A percentile compares a stretch with the other conserved stretches of the same genome.
These are phyloP conservation scores for Microplitis demolitor DNA, from an alignment of 1,140 invertebrate genomes.

Conservation along the genomic window DNA sequence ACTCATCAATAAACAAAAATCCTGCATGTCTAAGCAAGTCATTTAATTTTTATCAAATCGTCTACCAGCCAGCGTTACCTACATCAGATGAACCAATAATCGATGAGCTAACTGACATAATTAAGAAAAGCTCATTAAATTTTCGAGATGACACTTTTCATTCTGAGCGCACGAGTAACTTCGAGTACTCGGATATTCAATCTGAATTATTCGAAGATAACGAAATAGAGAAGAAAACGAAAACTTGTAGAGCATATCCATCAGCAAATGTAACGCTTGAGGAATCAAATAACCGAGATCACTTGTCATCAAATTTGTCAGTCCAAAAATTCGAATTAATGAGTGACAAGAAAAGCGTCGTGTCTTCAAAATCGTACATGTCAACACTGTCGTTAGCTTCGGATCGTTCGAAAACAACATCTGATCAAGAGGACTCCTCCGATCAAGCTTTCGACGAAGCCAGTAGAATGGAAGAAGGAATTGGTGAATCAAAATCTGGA, in stretches of 20 bases:
- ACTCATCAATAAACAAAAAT: conserved; percentile 14
- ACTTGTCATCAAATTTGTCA: neutral
- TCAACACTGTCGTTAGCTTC: conserved; percentile 22
- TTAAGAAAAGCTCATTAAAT: neutral
- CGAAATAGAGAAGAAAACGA: neutral
- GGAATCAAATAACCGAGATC: neutral
- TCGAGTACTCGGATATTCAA: neutral
- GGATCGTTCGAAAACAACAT: conserved; percentile 28
- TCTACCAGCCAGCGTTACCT: neutral
- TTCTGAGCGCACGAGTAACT: neutral
- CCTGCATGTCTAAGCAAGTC: neutral
- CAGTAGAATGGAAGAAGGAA: neutral
- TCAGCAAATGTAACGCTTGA: neutral
- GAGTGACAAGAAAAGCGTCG: conserved; percentile 7
- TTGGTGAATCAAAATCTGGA: conserved; percentile 32
- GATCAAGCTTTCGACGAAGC: conserved; percentile 25
- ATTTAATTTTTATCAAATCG: neutral
- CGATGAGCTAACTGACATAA: neutral
- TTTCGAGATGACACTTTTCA: neutral
- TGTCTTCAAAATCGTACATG: conserved; percentile 16
- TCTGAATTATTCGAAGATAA: neutral
- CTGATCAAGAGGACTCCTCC: conserved; percentile 31
- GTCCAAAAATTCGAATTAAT: neutral
- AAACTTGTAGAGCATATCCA: neutral
- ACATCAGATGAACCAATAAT: neutral